Evolutionary conservation across 2,113 vertebrate species (phyloP), one percentile per base, ranked within the genome.

Genomic region (Poeciliopsis retropinna): DNA sequence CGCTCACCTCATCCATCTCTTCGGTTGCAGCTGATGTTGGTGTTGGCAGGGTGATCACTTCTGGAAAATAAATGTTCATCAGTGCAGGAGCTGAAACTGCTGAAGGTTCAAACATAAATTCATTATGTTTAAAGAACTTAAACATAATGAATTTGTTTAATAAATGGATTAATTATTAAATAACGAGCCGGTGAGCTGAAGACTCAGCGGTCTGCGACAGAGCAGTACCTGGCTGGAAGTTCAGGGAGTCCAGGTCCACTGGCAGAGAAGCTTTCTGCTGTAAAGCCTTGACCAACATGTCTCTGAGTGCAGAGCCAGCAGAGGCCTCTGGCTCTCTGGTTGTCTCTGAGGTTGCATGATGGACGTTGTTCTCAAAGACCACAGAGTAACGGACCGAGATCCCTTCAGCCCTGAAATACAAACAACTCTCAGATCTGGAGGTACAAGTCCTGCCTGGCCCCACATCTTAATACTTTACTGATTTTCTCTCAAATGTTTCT

Each of bases 191-290:
- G 34, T 11, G 34, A 37, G 9, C 34, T 10, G 34, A 37, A 37
- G 34, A 37, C 10, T 37, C 34, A 37, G 34, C 9, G 37, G 19
- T 11, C 22, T 44, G 41, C 0, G 0, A 34, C 27, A 22, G 0
- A 7, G 3, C 32, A 8, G 7, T 80, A 94, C 93, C 93, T 85
- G 90, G 87, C 14, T 88, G 80, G 79, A 94, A 99, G 93, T 82
- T 93, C 3, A 98, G 91, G 0, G 95, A 96, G 51, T 91, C 91
- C 70, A 96, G 86, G 75, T 96, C 94, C 76, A 97, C 71, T 0
- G 94, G 94, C 73, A 96, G 85, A 22, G 96, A 94, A 0, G 90
- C 92, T 17, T 97, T 95, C 85, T 97, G 95, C 0, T 89, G 91
- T 27, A 98, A 75, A 0, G 94, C 94, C 51, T 83, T 95, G 76